Conservation (phyloP, 2,113 vertebrate genomes). For the Tylochromis polylepis region DNA sequence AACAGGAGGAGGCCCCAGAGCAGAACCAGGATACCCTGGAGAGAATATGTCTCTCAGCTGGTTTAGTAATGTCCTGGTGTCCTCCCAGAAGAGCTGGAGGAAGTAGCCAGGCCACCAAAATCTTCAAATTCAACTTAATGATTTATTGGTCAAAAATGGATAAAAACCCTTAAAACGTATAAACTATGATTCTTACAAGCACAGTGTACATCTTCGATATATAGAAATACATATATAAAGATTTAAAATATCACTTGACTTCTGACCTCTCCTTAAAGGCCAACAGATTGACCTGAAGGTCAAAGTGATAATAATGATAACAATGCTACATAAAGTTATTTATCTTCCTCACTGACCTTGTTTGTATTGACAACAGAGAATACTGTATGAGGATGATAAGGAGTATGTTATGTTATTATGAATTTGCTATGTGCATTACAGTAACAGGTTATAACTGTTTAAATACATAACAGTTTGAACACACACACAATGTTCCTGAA, state of each 20-base stretch:
- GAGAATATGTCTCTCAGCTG: not conserved
- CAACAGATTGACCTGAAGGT: not conserved
- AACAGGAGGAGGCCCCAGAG: not conserved
- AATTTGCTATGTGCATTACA: not conserved
- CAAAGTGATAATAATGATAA: not conserved
- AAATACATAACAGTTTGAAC: not conserved
- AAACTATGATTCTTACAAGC: not conserved
- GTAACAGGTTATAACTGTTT: not conserved
- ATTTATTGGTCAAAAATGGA: not conserved
- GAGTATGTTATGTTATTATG: not conserved
- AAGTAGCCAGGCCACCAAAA: not conserved
- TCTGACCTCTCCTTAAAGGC: not conserved
- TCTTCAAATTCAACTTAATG: not conserved
- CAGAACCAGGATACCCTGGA: not conserved
- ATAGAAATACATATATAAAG: not conserved
- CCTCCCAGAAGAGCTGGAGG: not conserved
- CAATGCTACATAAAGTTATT: not conserved
- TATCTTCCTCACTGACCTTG: fast-evolving
- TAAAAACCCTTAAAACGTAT: not conserved
- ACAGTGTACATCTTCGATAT: not conserved
- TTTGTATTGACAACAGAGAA: not conserved
- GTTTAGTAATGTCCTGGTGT: not conserved
- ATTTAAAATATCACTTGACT: not conserved
- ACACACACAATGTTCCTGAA: not conserved
- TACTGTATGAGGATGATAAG: not conserved